Evolutionary conservation across 2,888 invertebrate genomes (phyloP), one percentile per base, ranked within the genome.

Genomic region (Pseudolycoriella hygida): DNA sequence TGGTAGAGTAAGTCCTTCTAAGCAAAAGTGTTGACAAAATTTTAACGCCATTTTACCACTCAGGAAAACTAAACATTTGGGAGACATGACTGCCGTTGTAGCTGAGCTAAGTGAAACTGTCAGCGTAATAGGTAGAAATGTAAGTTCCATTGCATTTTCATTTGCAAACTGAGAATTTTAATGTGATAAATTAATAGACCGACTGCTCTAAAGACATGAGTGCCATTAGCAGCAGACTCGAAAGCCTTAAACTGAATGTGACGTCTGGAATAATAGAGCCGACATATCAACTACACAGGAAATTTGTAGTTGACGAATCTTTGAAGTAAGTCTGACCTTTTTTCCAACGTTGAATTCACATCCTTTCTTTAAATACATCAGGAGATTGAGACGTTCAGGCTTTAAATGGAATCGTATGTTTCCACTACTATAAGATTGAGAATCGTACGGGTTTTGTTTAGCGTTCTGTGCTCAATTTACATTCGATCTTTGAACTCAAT

Each of bases 201-300:
- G 47, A 47, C 8, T 45, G 39, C 17, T 31, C 32, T 30, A 45
- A 47, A n/a, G 38, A 44, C 8, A 44, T 44, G 44, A 31, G 14
- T 10, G 31, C 17, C 3, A 25, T 44, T 39, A 42, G 57, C 1
- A 67, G 68, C 15, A 70, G 73, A 42, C 56, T 79, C 18, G 70
- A 73, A 19, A 58, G 57, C 15, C 65, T 74, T 3, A 76, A 72
- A 50, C 69, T 69, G 43, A 72, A 25, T 8, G 25, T 74, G 48
- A 80, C 63, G 54, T 60, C 60, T 42, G 70, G 72, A 43, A 66
- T 77, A 18, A 72, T 71, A 3, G 74, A 76, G 40, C 76, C 77
- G n/a, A 73, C 81, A 37, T 67, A 70, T 42, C 78, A 79, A 54
- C 67, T 82, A 45, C 69, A 76, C 57, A 73, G 74, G 52, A 69